Base-by-base conservation (phyloP, 1,140 invertebrate species). In the Episyrphus balteatus region DNA sequence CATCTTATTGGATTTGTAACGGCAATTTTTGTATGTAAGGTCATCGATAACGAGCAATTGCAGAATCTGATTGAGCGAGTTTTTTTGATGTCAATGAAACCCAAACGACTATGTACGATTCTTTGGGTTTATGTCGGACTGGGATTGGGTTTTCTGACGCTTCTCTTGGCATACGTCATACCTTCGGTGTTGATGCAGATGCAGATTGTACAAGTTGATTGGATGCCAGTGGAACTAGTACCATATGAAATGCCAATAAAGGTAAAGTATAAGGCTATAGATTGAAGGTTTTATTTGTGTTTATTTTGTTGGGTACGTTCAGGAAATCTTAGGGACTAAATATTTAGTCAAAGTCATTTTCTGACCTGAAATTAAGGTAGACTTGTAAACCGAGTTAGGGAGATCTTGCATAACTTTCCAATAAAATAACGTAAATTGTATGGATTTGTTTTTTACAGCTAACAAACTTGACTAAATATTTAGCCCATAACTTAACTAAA, bases 41-140 rank as follows among this genome's bases (percentile, higher is more conserved):
- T 87, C 47, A 81, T 84, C 40, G 85, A 91, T 65, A 88, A 88
- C 61, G 88, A 92, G 62, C 86, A 91, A 53, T 66, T 92, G 30
- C 86, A 88, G 61, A 86, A 87, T 69, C 70, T 92, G n/a, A 90
- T 92, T 80, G 89, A 92, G 69, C 78, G 86, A 55, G 87, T 88
- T 54, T 66, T 66, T 26, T 51, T 67, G 10, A 60, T 62, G 30
- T 63, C 55, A 2, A 51, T 61, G 30, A 56, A 60, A 14, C 83
- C 85, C 19, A 80, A 74, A 47, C 75, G 74, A 30, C 65, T 86
- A 11, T 74, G 86, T 13, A 73, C 73, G 52, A 80, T 76, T 55
- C 56, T 87, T 0, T 86, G 84, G 83, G 57, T 83, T 14, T 84
- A 84, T 51, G 77, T 87, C 52, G 73, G 73, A 26, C 54, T 80